Conservation (phyloP, 2,797 vertebrate species). For the Hypotaenidia okinawae region DNA sequence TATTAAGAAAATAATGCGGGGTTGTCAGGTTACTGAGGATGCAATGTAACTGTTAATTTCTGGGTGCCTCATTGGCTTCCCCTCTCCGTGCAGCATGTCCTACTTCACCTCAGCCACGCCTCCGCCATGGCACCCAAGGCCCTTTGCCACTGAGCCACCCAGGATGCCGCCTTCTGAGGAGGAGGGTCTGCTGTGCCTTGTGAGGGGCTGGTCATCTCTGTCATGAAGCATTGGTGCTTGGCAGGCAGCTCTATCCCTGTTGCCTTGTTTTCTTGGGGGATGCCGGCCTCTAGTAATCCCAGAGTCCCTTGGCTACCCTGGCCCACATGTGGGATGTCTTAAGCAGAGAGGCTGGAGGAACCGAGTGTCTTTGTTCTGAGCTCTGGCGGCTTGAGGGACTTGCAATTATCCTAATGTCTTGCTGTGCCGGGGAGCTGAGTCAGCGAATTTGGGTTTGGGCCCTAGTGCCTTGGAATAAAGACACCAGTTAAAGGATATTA, state of each 20-base stretch:
- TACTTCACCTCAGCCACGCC: not conserved
- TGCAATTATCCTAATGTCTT: not conserved
- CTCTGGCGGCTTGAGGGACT: not conserved
- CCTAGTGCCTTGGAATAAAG: not conserved
- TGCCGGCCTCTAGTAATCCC: fast-evolving
- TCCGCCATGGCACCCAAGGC: fast-evolving
- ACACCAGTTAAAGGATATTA: not conserved
- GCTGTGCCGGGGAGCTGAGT: not conserved
- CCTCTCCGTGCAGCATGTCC: not conserved
- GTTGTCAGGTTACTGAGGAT: not conserved
- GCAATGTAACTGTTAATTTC: not conserved
- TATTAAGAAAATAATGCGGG: not conserved
- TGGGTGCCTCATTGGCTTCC: not conserved
- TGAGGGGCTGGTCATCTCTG: fast-evolving
- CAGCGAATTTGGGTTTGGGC: not conserved
- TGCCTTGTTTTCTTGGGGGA: not conserved
- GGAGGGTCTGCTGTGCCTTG: not conserved
- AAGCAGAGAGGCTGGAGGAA: not conserved
- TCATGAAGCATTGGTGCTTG: fast-evolving
- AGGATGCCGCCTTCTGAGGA: not conserved
- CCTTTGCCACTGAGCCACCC: not conserved
- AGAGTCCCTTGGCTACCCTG: not conserved
- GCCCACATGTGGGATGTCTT: not conserved
- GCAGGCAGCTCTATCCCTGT: not conserved
- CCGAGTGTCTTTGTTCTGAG: constrained; percentile 19